Evolutionary conservation across 2,888 invertebrate species (phyloP).

Genomic region (Oscheius sp.): DNA sequence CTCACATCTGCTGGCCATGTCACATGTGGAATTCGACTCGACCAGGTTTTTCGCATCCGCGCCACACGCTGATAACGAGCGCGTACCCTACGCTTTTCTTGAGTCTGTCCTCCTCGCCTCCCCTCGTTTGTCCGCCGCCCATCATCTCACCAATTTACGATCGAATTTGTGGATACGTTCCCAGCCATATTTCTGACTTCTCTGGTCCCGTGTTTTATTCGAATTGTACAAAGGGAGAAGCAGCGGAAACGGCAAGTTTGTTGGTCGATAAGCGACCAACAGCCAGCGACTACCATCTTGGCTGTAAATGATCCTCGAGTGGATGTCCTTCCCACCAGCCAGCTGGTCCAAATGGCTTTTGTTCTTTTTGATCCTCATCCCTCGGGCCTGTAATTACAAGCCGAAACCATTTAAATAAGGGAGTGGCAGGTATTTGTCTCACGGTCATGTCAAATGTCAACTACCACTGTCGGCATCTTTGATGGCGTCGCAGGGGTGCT

Average conservation of each 20-base stretch:
- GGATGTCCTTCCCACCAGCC: not conserved
- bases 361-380: not conserved
- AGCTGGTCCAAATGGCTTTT: not conserved
- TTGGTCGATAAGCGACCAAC: not conserved
- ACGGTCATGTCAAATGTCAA: constrained; percentile 28
- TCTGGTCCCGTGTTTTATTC: not conserved
- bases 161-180: not conserved
- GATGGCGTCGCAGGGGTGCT: not conserved
- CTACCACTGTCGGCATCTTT: constrained; percentile 13
- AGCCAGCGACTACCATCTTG: not conserved
- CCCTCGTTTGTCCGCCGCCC: not conserved
- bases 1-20: constrained; percentile 6
- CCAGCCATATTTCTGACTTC: not conserved
- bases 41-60: constrained; percentile 34
- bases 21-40: constrained; percentile 34
- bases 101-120: not conserved
- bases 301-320: not conserved
- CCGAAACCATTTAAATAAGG: not conserved
- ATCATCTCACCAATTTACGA: not conserved
- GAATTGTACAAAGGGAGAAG: no score
- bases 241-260: no score
- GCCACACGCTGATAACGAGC: constrained; percentile 27
- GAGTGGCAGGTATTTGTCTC: not conserved
- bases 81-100: constrained; percentile 18
- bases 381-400: no score